A percentile compares a stretch with the other conserved stretches of the same genome.
These are phyloP conservation scores for Solen grandis DNA, from an alignment of 1,140 invertebrate genomes.

Conservation along the genomic window DNA sequence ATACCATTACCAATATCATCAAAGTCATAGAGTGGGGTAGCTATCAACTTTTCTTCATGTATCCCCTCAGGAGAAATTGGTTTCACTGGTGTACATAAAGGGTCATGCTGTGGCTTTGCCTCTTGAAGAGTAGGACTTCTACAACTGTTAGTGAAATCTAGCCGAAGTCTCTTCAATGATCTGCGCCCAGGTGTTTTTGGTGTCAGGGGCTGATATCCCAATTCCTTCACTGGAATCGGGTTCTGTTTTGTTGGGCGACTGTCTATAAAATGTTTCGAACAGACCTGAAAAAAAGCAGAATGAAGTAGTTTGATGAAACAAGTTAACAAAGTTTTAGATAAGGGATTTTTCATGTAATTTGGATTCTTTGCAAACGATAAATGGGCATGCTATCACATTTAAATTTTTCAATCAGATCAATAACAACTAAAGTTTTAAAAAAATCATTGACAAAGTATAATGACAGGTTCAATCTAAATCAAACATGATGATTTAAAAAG, in stretches of 20 bases:
- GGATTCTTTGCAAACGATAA: background rate
- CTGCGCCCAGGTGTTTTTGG: conserved; percentile 1
- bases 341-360: background rate
- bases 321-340: background rate
- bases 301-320: background rate
- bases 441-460: background rate
- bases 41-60: background rate
- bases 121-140: no score
- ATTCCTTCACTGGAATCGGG: background rate
- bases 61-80: background rate
- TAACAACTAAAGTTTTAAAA: background rate
- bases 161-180: background rate
- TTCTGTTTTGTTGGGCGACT: conserved; percentile 6
- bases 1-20: background rate
- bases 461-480: background rate
- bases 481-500: no score
- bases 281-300: conserved; percentile 16
- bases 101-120: no score
- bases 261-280: conserved; percentile 29
- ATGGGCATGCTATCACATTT: no score
- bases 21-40: background rate
- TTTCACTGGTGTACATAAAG: background rate
- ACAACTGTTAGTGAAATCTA: background rate
- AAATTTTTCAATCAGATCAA: background rate
- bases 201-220: background rate